Base-by-base conservation (phyloP, 2,888 invertebrate species). In the Drosophila mettleri region DNA sequence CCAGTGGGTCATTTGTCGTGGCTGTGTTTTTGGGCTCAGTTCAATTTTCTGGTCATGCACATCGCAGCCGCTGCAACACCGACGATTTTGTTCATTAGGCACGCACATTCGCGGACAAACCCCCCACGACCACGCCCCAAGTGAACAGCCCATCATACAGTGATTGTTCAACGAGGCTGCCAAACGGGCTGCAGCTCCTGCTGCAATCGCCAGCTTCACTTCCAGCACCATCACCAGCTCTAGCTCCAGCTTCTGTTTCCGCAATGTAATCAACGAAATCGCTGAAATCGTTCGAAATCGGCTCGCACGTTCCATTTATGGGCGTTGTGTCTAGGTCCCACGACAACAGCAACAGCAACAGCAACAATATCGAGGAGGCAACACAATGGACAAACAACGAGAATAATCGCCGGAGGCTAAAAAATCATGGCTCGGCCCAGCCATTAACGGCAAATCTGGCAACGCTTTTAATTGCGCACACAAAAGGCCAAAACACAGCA, bases 41-140 rank as follows among this genome's bases (percentile, higher is more conserved):
- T 86, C 86, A 88, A 84, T 84, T 84, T 84, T 84, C 88, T 82
- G 88, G 84, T 86, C 88, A 88, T 88, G 88, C 88, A 84, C 84
- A 83, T 83, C 70, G 77, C 80, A 69, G 84, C 77, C 80, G 74
- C 65, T 77, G 64, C 74, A 69, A 62, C 74, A 64, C 67, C 76
- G 73, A 64, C 84, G 80, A 88, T 86, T 84, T 88, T 83, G 84
- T 88, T 84, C 84, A 84, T 84, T 84, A 84, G 84, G 80, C 88
- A 88, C 84, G 86, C 88, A 84, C 88, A 82, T 69, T 60, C 71
- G 60, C 65, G 65, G 27, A 58, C 67, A 39, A 12, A n/a, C 20
- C 31, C 31, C 24, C 20, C 48, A 48, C 33, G 27, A 14, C 29
- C n/a, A 12, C 33, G 14, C 51, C 29, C 24, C 39, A 43, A 48